Percentiles rank a stretch among this genome's conserved stretches.
These are phyloP conservation scores for Piezodorus guildinii DNA, from an alignment of 1,140 invertebrate species.

Conservation along the genomic window DNA sequence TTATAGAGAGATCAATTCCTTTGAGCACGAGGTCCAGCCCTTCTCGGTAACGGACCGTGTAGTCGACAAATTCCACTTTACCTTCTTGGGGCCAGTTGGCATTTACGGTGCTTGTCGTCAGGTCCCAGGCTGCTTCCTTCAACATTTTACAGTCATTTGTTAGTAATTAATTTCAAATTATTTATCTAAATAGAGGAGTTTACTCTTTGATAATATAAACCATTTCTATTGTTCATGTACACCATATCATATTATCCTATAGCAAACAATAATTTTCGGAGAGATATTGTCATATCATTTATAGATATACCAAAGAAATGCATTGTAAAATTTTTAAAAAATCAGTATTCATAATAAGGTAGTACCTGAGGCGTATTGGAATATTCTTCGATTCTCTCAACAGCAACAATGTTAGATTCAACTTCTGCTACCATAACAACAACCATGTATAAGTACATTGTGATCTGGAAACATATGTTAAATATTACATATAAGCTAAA, in stretches of 20 bases:
- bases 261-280: no score
- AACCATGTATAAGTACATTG: slow-evolving; percentile 89
- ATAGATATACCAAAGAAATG: no score
- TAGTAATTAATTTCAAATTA: no score
- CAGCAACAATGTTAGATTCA: slow-evolving; percentile 96
- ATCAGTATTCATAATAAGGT: background rate
- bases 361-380: slow-evolving; percentile 57
- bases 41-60: slow-evolving; percentile 64
- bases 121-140: slow-evolving; percentile 61
- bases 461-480: slow-evolving; percentile 47
- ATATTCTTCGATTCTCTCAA: slow-evolving; percentile 95
- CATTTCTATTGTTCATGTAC: no score
- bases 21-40: slow-evolving; percentile 70
- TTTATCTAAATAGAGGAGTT: no score
- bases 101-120: slow-evolving; percentile 41
- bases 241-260: no score
- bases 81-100: slow-evolving; percentile 66
- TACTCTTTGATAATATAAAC: no score
- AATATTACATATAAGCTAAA: slow-evolving; percentile 30
- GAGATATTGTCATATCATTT: no score
- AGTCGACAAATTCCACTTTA: slow-evolving; percentile 59
- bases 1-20: slow-evolving; percentile 54
- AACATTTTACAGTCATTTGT: no score
- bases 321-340: no score
- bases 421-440: slow-evolving; percentile 94